Conservation (phyloP, 2,113 vertebrate genomes). For the Mus pahari region DNA sequence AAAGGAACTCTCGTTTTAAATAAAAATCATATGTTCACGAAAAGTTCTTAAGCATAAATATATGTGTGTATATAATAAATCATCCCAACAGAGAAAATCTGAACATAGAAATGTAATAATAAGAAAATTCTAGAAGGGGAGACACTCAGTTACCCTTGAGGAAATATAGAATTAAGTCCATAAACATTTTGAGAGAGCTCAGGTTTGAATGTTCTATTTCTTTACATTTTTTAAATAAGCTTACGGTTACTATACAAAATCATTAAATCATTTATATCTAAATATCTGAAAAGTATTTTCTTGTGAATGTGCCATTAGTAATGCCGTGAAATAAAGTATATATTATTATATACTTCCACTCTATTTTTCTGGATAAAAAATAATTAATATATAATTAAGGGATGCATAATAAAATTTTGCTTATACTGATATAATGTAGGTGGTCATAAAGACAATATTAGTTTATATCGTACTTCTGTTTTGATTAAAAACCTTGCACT, state of each 20-base stretch:
- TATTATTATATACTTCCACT: background rate
- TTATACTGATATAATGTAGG: background rate
- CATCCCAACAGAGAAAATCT: background rate
- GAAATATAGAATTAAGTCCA: background rate
- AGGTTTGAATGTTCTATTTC: background rate
- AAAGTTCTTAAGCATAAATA: background rate
- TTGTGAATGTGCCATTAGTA: background rate
- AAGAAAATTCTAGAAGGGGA: background rate
- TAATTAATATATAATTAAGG: background rate
- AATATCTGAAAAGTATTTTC: background rate
- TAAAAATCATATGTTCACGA: background rate
- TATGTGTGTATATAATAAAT: background rate
- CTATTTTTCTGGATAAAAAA: background rate
- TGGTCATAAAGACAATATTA: background rate
- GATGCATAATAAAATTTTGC: background rate
- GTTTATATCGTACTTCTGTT: background rate
- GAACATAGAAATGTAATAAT: background rate
- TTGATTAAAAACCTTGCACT: background rate
- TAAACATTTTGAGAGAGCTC: background rate
- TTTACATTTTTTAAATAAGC: background rate
- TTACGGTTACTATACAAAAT: background rate
- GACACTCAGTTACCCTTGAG: background rate
- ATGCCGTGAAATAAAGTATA: background rate
- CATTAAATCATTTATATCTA: background rate
- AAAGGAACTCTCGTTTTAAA: too few species aligned